Conservation (phyloP, 2,113 vertebrate species). For the Heloderma charlesbogerti region DNA sequence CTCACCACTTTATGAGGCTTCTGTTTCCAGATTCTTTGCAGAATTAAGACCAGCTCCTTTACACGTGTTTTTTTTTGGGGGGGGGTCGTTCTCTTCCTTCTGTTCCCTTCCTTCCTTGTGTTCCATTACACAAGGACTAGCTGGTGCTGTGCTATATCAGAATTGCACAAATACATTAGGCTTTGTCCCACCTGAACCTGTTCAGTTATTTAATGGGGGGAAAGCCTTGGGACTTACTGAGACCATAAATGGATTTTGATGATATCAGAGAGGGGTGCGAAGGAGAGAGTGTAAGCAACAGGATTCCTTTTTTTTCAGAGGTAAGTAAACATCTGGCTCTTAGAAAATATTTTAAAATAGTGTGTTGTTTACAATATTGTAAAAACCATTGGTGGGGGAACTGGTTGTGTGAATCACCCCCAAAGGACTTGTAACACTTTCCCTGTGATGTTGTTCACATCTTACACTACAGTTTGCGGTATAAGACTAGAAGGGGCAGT, state of each 20-base stretch:
- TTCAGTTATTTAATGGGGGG: neutral
- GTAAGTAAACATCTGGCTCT: neutral
- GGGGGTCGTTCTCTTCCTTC: too few relatives aligned
- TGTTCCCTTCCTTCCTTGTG: too few relatives aligned
- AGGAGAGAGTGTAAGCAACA: neutral
- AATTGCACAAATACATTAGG: too few relatives aligned
- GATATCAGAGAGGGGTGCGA: neutral
- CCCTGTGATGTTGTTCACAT: neutral
- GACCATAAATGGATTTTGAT: neutral
- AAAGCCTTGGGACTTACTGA: neutral
- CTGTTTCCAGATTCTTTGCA: too few relatives aligned
- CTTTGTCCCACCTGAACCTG: neutral
- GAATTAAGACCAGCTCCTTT: too few relatives aligned
- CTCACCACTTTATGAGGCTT: too few relatives aligned
- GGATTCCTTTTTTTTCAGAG: neutral
- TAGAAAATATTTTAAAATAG: neutral
- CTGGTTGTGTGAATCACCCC: neutral
- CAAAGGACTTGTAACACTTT: neutral
- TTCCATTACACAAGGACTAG: too few relatives aligned
- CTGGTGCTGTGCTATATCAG: too few relatives aligned
- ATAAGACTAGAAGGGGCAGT: neutral
- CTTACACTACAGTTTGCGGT: neutral
- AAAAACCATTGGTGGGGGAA: neutral
- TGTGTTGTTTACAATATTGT: neutral
- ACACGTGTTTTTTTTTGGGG: too few relatives aligned